Evolutionary conservation across 2,888 invertebrate species (phyloP).

Genomic region (Rhyacophila evoluta): DNA sequence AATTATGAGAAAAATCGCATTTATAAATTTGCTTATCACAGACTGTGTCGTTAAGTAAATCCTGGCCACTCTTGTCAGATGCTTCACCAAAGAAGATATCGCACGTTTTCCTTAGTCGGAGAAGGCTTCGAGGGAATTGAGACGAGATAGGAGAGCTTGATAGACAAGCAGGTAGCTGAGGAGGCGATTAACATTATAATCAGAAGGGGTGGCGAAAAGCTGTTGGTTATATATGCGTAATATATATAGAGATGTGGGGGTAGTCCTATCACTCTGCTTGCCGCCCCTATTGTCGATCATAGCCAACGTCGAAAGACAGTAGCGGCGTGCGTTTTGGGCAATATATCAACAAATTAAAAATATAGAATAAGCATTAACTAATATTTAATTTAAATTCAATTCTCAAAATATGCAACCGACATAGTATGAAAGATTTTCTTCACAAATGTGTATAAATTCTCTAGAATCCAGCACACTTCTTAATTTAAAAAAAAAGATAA

Average conservation of each 20-base stretch:
- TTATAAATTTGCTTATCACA: too few relatives aligned
- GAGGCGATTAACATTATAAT: constrained; percentile 52
- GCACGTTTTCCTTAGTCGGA: constrained; percentile 45
- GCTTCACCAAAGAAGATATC: constrained; percentile 42
- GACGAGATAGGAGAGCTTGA: constrained; percentile 19
- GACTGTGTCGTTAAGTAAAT: neutral
- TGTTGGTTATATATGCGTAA: neutral
- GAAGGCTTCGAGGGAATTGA: constrained; percentile 32
- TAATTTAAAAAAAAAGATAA: too few relatives aligned
- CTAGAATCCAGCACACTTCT: too few relatives aligned
- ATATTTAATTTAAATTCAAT: too few relatives aligned
- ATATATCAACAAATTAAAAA: too few relatives aligned
- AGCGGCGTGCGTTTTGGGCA: too few relatives aligned
- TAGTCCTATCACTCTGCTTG: neutral
- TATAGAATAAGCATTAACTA: too few relatives aligned
- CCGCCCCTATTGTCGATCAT: constrained; percentile 19
- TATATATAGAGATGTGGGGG: neutral
- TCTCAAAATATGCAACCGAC: too few relatives aligned
- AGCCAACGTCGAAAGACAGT: neutral
- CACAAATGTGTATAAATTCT: too few relatives aligned
- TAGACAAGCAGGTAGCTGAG: constrained; percentile 23
- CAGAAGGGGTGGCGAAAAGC: constrained; percentile 34
- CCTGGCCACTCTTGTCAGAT: constrained; percentile 16
- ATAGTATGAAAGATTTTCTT: too few relatives aligned
- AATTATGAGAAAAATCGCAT: too few relatives aligned